Evolutionary conservation across 37 sponge, comb jelly and placozoan species (phyloP).

Genomic region (Haliclona indistincta): DNA sequence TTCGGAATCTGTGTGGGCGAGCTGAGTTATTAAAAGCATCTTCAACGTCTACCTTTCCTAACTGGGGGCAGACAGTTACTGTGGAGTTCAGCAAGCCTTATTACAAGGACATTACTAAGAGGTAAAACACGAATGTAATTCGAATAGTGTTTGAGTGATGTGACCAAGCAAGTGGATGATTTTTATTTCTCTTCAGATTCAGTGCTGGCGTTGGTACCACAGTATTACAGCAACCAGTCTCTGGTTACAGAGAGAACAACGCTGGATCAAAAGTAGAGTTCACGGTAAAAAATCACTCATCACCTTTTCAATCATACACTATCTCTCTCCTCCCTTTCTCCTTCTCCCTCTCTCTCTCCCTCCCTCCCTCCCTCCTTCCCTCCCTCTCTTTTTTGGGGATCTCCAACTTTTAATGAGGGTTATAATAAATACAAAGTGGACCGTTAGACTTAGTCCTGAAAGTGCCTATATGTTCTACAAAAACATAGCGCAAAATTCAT

Average conservation of each 20-base stretch:
- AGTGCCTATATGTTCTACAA: too few species aligned
- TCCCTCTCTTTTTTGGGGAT: too few species aligned
- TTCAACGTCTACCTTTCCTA: conserved; percentile 64
- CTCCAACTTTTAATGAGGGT: too few species aligned
- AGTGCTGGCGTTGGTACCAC: conserved; percentile 35
- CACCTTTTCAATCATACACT: too few species aligned
- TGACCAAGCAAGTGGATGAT: too few species aligned
- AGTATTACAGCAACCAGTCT: conserved; percentile 41
- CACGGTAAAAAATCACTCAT: background rate
- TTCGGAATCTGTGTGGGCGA: conserved; percentile 68
- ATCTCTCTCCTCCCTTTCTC: too few species aligned
- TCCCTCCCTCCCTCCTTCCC: too few species aligned
- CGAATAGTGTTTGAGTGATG: background rate
- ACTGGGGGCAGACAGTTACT: conserved; percentile 65
- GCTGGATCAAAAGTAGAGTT: conserved; percentile 20
- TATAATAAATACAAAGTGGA: too few species aligned
- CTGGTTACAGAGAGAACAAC: conserved; percentile 64
- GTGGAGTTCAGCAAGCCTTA: conserved; percentile 72
- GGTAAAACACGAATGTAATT: conserved; percentile 1
- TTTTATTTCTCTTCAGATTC: too few species aligned
- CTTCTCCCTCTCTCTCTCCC: too few species aligned
- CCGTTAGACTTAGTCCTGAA: too few species aligned
- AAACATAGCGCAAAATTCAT: too few species aligned
- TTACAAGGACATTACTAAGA: conserved; percentile 40
- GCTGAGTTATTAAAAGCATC: conserved; percentile 61